Evolutionary conservation across 2,797 vertebrate species (phyloP).

Genomic region (Cercopithecus hamlyni): DNA sequence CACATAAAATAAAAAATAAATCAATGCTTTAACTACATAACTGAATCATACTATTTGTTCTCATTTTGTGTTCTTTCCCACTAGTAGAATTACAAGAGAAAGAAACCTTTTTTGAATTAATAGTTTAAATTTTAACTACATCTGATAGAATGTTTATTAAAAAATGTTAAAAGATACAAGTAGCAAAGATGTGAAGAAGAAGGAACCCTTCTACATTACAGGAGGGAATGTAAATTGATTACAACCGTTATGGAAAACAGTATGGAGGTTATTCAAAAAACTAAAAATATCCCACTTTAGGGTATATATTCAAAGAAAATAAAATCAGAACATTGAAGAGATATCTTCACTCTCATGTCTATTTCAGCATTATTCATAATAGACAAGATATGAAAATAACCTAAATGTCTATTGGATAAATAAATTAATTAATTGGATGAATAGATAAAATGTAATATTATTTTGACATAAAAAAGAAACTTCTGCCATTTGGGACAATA

Average conservation of each 20-base stretch:
- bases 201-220: accelerated
- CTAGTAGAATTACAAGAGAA: neutral
- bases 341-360: neutral
- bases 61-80: neutral
- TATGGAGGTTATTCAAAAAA: neutral
- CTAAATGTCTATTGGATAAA: neutral
- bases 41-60: neutral
- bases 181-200: neutral
- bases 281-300: neutral
- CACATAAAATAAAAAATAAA: neutral
- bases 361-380: neutral
- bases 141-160: neutral
- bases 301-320: neutral
- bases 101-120: neutral
- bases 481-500: neutral
- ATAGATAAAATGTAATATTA: neutral
- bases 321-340: neutral
- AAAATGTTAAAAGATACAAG: neutral
- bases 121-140: neutral
- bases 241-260: neutral
- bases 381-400: neutral
- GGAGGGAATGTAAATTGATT: neutral
- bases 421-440: neutral
- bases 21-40: neutral
- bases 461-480: neutral